Conservation (phyloP, 2,113 vertebrate species). For the Saccopteryx bilineata region DNA sequence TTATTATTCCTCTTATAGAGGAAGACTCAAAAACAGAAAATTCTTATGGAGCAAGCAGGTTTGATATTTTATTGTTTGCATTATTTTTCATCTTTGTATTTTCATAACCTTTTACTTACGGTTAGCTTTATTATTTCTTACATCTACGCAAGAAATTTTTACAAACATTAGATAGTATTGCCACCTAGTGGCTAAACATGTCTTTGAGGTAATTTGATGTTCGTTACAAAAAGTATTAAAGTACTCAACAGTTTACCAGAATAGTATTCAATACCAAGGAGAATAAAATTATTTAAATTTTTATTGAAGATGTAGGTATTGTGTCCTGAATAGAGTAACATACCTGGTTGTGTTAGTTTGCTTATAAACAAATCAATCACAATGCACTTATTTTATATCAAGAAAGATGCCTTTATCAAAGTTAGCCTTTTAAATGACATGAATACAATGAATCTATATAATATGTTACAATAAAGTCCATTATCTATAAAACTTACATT, state of each 20-base stretch:
- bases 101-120: neutral
- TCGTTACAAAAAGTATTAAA: neutral
- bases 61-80: constrained; percentile 66
- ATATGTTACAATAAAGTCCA: neutral
- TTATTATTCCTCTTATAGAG: constrained; percentile 98
- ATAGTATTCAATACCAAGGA: neutral
- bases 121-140: neutral
- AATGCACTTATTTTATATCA: neutral
- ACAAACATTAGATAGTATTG: constrained; percentile 76
- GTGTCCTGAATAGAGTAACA: neutral
- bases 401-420: neutral
- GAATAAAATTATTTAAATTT: neutral
- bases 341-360: neutral
- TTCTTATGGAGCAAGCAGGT: constrained; percentile 91
- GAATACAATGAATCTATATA: neutral
- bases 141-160: neutral
- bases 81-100: constrained; percentile 10
- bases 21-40: constrained; percentile 94
- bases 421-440: neutral
- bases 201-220: neutral
- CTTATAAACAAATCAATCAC: neutral
- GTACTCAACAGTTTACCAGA: neutral
- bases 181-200: constrained; percentile 84
- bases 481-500: neutral
- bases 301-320: neutral